phyloP scores from a whole-genome alignment of 1,140 invertebrate genomes.

The Hypothenemus hampei region DNA sequence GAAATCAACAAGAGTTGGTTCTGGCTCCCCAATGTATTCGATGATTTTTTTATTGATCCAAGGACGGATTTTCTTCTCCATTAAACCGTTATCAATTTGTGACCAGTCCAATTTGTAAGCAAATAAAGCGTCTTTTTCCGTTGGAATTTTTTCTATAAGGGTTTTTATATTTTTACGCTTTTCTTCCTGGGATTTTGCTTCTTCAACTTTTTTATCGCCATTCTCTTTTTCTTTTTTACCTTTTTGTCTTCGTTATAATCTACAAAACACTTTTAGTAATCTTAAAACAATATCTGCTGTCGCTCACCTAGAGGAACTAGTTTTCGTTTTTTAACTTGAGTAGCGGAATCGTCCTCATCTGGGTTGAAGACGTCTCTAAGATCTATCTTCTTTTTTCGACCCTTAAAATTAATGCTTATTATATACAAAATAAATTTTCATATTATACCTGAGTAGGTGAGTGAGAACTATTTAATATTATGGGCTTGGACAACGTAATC shows the following conservation, averaged over 20 bases:
- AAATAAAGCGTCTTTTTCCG: constrained; percentile 93
- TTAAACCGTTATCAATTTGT: constrained; percentile 65
- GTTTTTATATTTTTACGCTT: constrained; percentile 94
- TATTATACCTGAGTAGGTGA: constrained; percentile 43
- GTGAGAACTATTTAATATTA: constrained; percentile 35
- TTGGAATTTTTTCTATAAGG: constrained; percentile 97
- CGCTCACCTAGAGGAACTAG: constrained; percentile 69
- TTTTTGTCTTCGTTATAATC: constrained; percentile 66
- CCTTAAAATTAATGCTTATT: constrained; percentile 12
- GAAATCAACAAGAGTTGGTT: constrained; percentile 97
- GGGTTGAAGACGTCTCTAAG: constrained; percentile 88
- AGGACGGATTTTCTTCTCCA: constrained; percentile 95
- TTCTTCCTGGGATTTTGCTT: constrained; percentile 81
- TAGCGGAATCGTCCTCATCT: constrained; percentile 73
- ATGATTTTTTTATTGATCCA: constrained; percentile 99
- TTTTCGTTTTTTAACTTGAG: constrained; percentile 70
- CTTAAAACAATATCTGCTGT: constrained; percentile 1
- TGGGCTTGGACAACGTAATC: constrained; percentile 42
- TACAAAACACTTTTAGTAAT: constrained; percentile 33
- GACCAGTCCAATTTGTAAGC: constrained; percentile 89
- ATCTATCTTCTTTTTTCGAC: constrained; percentile 51
- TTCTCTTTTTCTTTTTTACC: constrained; percentile 56
- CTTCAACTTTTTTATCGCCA: constrained; percentile 61
- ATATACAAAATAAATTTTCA: background rate
- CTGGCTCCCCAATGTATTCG: constrained; percentile 98